Base-by-base conservation (phyloP, 2,113 vertebrate genomes). In the Pangasianodon hypophthalmus region DNA sequence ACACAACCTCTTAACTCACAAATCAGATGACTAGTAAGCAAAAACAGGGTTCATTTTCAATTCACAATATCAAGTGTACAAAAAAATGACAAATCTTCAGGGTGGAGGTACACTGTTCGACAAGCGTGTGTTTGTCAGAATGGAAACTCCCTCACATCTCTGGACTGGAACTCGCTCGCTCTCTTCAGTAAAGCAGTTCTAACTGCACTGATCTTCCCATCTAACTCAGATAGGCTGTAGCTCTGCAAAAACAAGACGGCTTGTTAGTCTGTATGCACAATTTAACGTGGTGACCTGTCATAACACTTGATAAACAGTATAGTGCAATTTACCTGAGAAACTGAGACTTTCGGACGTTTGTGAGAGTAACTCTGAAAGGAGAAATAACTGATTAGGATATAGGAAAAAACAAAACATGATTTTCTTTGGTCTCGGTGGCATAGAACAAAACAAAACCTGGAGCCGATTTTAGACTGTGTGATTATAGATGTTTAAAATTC, bases 151-250 rank as follows among this genome's bases (percentile, higher is more conserved):
- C 95, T 92, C 92, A 94, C 89, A 83, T 96, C 96, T 91, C 95
- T 96, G 88, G 94, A 91, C 16, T 93, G 94, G 18, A 95, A 95
- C 48, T 95, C 95, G 56, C 88, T 97, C 82, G 96, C 97, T 96
- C 97, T 99, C 94, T 97, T 97, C 93, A 99, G 94, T 69, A 99
- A 95, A 11, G 97, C 97, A 71, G 97, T 97, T 93, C 96, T 98
- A 93, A 98, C 97, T 24, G 97, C 96, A 91, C 94, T 98, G 94
- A 99, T 99, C 96, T 98, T 99, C 95, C 98, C 97, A 94, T 99
- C 98, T 94, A 99, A 96, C 95, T 99, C 98, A 56, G 96, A 96
- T 95, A 99, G 94, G 80, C 97, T 98, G 95, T 97, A 99, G 92
- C 93, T 96, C 97, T 99, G 96, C 93, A 95, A 94, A 88, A 32